A percentile compares a stretch with the other conserved stretches of the same genome.
phyloP scores from a whole-genome alignment of 2,888 invertebrate species.

The Caenorhabditis sp. region DNA sequence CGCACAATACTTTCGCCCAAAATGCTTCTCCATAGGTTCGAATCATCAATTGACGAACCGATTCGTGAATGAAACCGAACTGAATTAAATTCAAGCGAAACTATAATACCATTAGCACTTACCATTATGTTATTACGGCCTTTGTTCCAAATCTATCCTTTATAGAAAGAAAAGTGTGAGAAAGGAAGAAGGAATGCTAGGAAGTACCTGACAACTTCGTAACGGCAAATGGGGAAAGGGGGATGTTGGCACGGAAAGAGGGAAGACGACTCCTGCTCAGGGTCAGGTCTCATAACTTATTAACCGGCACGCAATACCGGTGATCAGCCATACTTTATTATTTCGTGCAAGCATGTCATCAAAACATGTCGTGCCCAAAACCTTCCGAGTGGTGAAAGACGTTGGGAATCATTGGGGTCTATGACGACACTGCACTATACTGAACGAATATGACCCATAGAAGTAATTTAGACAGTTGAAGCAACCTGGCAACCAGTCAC shows the following conservation, averaged over 20 bases:
- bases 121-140: conserved; percentile 28
- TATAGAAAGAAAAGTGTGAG: not conserved
- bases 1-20: conserved; percentile 75
- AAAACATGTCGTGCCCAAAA: conserved; percentile 21
- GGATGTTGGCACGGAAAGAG: too few species aligned
- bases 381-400: not conserved
- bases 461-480: too few species aligned
- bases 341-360: conserved; percentile 52
- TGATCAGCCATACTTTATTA: conserved; percentile 22
- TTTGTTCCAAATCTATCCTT: not conserved
- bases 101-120: conserved; percentile 3
- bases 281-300: conserved; percentile 40
- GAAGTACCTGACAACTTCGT: too few species aligned
- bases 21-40: conserved; percentile 77
- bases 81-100: conserved; percentile 34
- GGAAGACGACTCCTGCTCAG: too few species aligned
- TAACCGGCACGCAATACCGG: conserved; percentile 39
- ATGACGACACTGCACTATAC: too few species aligned
- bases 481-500: too few species aligned
- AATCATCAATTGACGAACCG: conserved; percentile 73
- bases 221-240: too few species aligned
- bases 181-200: not conserved
- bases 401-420: not conserved
- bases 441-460: too few species aligned
- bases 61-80: conserved; percentile 79